phyloP scores from a whole-genome alignment of 2,888 invertebrate genomes.

The Alloscopus bannaensis region DNA sequence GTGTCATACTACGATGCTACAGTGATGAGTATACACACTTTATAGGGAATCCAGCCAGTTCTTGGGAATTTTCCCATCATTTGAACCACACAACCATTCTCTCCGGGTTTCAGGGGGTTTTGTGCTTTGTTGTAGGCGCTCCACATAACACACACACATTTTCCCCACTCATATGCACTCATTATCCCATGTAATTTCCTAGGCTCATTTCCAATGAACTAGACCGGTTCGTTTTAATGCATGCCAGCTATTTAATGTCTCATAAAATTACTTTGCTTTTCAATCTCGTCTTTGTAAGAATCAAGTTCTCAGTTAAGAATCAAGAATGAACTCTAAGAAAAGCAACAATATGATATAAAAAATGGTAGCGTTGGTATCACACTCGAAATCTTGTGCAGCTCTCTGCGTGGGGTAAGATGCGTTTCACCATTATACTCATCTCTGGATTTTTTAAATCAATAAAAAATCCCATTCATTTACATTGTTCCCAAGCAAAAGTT shows the following conservation, averaged over 20 bases:
- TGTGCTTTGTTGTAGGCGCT: not conserved
- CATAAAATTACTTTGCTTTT: conserved; percentile 28
- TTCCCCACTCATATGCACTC: conserved; percentile 1
- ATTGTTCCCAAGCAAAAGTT: no score
- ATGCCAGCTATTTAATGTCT: conserved; percentile 34
- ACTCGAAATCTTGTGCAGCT: no score
- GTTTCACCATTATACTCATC: no score
- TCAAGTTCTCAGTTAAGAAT: conserved; percentile 2
- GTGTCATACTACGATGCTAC: not conserved
- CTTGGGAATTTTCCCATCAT: conserved; percentile 70
- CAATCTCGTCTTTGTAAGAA: no score
- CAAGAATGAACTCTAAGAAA: no score
- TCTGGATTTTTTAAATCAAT: no score
- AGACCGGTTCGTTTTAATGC: conserved; percentile 19
- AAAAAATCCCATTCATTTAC: no score
- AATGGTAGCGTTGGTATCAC: no score
- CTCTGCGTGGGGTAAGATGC: no score
- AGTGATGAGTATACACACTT: conserved; percentile 24
- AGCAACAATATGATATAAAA: no score
- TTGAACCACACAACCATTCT: conserved; percentile 17
- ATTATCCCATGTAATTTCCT: not conserved
- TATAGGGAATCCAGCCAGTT: conserved; percentile 35
- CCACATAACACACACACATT: no score
- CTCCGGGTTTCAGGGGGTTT: conserved; percentile 12
- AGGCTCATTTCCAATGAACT: conserved; percentile 21